Evolutionary conservation across 2,888 invertebrate genomes (phyloP), one percentile per base, ranked within the genome.

Genomic region (Xanthorhoe designata): DNA sequence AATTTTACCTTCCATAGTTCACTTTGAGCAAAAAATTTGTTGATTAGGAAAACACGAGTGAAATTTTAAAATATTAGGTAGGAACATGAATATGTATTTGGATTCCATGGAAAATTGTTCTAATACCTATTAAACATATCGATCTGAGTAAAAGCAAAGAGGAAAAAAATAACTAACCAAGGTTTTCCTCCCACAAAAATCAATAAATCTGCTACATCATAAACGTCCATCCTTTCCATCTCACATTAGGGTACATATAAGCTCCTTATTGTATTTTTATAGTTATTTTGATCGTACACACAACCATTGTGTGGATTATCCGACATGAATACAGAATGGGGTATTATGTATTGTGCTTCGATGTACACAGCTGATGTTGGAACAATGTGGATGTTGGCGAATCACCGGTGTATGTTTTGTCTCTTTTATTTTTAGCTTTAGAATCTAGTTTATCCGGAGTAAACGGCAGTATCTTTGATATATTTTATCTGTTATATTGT

Each of bases 181-280:
- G 19, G 5, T 42, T 56, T 32, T 57, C 57, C 24, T 32, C 13
- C 38, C 29, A 47, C 18, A 35, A 49, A n/a, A 49, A 57, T 17
- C 49, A 35, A 32, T 17, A 9, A 56, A 58, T 50, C 4, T 55
- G 18, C 52, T 35, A 42, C 45, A 45, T 56, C 19, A n/a, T 32
- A 61, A 24, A 15, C 38, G 50, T 13, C 49, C 42, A 52, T 63
- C 18, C 50, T 64, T 38, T 86, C 83, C 68, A 75, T 66, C 53
- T 84, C 86, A 77, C 86, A 89, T 88, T 86, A 85, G 85, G 86
- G 84, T 91, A 90, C 80, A 88, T 80, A 84, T 91, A 91, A 90
- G 91, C 91, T 88, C 87, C 91, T 91, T 90, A 92, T 91, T 92
- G 91, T 92, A 91, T 89, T 91, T 92, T 92, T 92, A 92, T 92